Evolutionary conservation across 2,888 invertebrate species (phyloP).

Genomic region (Liopterus haemorrhoidalis): DNA sequence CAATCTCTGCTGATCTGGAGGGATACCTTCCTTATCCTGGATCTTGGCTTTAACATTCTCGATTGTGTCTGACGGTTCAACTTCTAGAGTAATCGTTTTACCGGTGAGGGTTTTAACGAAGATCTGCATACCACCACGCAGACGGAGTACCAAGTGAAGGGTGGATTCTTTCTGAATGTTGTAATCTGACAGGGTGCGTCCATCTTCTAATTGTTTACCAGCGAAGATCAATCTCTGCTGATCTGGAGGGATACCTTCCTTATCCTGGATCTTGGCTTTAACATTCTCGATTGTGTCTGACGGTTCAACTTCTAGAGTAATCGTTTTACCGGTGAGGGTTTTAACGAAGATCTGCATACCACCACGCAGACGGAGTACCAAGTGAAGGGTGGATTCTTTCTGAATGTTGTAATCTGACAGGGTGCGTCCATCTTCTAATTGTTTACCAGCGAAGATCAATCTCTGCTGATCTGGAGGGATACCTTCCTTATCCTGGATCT

Average conservation of each 20-base stretch:
- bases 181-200: slow-evolving; percentile 58
- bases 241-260: slow-evolving; percentile 55
- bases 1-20: slow-evolving; percentile 81
- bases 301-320: slow-evolving; percentile 55
- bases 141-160: slow-evolving; percentile 53
- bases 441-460: slow-evolving; percentile 86
- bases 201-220: slow-evolving; percentile 65
- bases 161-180: slow-evolving; percentile 64
- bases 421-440: slow-evolving; percentile 80
- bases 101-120: slow-evolving; percentile 48
- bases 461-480: slow-evolving; percentile 86
- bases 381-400: slow-evolving; percentile 77
- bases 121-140: slow-evolving; percentile 65
- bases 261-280: slow-evolving; percentile 55
- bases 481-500: slow-evolving; percentile 86
- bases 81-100: slow-evolving; percentile 34
- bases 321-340: slow-evolving; percentile 53
- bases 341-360: slow-evolving; percentile 58
- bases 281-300: slow-evolving; percentile 61
- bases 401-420: slow-evolving; percentile 65
- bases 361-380: slow-evolving; percentile 57
- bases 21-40: slow-evolving; percentile 80
- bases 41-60: slow-evolving; percentile 57
- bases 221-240: slow-evolving; percentile 60
- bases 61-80: slow-evolving; percentile 55